Evolutionary conservation across 2,888 invertebrate genomes (phyloP).

Genomic region (Drosophila kanekoi): DNA sequence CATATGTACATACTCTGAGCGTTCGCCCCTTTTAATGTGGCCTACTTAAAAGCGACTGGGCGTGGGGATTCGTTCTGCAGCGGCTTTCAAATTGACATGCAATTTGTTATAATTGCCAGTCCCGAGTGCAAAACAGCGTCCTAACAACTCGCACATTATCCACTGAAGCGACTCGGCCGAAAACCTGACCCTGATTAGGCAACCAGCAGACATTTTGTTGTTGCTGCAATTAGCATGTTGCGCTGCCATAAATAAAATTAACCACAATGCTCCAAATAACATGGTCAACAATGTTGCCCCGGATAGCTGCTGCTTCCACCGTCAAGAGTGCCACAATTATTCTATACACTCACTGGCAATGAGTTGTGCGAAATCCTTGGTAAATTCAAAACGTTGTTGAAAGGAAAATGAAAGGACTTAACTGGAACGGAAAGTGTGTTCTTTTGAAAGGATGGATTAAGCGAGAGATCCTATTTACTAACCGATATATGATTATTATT

Average conservation of each 20-base stretch:
- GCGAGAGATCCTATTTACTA: no score
- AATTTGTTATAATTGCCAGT: slow-evolving; percentile 64
- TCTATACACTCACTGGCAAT: slow-evolving; percentile 27
- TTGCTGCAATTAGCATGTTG: slow-evolving; percentile 71
- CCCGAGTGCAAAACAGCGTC: slow-evolving; percentile 1
- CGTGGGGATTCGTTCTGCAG: neutral
- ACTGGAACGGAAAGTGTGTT: no score
- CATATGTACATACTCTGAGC: slow-evolving; percentile 20
- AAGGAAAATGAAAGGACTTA: no score
- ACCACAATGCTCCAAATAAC: slow-evolving; percentile 69
- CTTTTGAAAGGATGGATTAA: no score
- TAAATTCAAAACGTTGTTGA: no score
- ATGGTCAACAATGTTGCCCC: slow-evolving; percentile 46
- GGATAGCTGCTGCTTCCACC: slow-evolving; percentile 20
- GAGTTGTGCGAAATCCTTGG: neutral
- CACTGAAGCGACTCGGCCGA: slow-evolving; percentile 21
- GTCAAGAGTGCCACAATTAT: slow-evolving; percentile 19
- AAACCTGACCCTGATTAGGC: slow-evolving; percentile 66
- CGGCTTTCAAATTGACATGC: slow-evolving; percentile 64
- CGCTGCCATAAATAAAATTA: slow-evolving; percentile 73
- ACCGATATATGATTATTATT: no score
- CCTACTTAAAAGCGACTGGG: slow-evolving; percentile 46
- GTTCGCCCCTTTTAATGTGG: slow-evolving; percentile 50
- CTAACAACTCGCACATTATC: slow-evolving; percentile 6
- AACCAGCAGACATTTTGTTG: slow-evolving; percentile 43